phyloP scores from a whole-genome alignment of 2,888 invertebrate species.

The Caenorhabditis wallacei region DNA sequence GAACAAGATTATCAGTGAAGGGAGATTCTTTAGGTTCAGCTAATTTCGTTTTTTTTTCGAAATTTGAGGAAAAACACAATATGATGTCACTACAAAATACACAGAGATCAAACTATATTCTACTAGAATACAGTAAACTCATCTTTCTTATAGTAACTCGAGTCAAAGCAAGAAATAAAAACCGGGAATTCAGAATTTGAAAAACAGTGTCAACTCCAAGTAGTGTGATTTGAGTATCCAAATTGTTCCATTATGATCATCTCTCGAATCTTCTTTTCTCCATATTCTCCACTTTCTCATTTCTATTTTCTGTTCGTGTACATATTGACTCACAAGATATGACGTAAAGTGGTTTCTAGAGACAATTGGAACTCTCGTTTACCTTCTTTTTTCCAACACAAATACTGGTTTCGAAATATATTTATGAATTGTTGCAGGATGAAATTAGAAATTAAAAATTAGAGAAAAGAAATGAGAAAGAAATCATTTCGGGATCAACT shows the following conservation, averaged over 20 bases:
- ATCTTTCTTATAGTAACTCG: too few species aligned
- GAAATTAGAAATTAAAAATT: background rate
- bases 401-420: slow-evolving; percentile 47
- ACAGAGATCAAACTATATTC: too few species aligned
- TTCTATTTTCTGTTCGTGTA: slow-evolving; percentile 19
- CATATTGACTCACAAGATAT: slow-evolving; percentile 54
- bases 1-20: too few species aligned
- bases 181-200: too few species aligned
- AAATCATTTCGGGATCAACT: background rate
- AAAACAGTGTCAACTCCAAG: background rate
- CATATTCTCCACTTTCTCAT: background rate
- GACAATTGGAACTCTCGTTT: slow-evolving; percentile 36
- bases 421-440: background rate
- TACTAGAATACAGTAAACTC: too few species aligned
- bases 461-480: background rate
- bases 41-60: too few species aligned
- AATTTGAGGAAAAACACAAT: too few species aligned
- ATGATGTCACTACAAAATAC: too few species aligned
- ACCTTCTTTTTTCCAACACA: background rate
- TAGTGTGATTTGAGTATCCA: background rate
- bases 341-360: slow-evolving; percentile 61
- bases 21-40: too few species aligned
- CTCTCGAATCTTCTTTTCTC: slow-evolving; percentile 6
- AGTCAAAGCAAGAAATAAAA: too few species aligned
- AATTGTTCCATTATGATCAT: background rate